phyloP scores from a whole-genome alignment of 2,888 invertebrate species.

The Campopleginae sp. region DNA sequence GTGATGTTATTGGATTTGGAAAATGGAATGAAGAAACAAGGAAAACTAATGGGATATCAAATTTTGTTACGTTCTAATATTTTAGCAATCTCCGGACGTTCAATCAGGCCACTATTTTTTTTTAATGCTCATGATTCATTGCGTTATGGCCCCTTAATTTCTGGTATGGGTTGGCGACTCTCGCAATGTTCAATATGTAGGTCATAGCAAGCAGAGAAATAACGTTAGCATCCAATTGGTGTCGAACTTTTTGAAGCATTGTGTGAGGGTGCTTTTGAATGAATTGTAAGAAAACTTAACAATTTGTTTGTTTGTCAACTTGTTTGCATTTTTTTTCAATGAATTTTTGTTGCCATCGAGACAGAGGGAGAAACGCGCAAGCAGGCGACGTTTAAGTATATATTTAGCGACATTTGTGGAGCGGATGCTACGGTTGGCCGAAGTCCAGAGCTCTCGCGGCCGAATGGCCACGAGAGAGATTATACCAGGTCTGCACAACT shows the following conservation, averaged over 20 bases:
- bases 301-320: not conserved
- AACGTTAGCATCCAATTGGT: not conserved
- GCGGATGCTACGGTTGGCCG: slow-evolving; percentile 80
- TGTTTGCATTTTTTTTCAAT: not conserved
- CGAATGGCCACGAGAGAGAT: slow-evolving; percentile 62
- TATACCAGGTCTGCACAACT: slow-evolving; percentile 43
- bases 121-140: not conserved
- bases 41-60: not conserved
- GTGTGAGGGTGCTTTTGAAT: not conserved
- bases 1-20: not conserved
- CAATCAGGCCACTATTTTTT: not conserved
- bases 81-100: not conserved
- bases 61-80: not conserved
- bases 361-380: slow-evolving; percentile 29
- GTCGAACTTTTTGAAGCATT: not conserved
- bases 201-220: not conserved
- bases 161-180: not conserved
- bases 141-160: slow-evolving; percentile 2
- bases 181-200: not conserved
- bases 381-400: slow-evolving; percentile 73
- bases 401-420: slow-evolving; percentile 82
- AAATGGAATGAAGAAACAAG: not conserved
- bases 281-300: slow-evolving; percentile 18
- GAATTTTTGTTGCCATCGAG: slow-evolving; percentile 1
- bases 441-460: slow-evolving; percentile 73